phyloP scores from a whole-genome alignment of 2,113 vertebrate species.

The Illadopsis cleaveri region DNA sequence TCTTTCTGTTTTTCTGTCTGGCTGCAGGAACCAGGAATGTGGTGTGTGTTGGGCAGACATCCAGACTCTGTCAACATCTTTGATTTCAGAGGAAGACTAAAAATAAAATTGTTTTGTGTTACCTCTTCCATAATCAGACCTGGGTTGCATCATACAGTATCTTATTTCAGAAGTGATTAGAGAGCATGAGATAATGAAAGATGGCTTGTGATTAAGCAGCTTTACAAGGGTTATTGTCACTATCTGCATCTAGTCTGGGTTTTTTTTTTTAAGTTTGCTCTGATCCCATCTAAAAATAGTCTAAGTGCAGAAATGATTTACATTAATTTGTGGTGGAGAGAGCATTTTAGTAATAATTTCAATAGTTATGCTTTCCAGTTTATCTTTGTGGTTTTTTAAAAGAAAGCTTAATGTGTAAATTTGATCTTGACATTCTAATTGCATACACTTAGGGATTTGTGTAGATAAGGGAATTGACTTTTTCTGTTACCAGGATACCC shows the following conservation, averaged over 20 bases:
- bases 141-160: background rate
- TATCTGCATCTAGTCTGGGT: background rate
- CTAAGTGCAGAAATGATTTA: background rate
- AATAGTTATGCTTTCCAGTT: background rate
- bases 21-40: background rate
- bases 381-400: background rate
- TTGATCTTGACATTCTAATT: background rate
- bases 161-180: conserved; percentile 6
- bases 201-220: background rate
- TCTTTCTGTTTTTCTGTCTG: background rate
- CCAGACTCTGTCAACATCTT: conserved; percentile 4
- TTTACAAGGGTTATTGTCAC: background rate
- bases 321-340: background rate
- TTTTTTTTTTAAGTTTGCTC: background rate
- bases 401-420: background rate
- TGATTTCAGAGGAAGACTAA: conserved; percentile 19
- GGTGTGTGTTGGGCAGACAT: background rate
- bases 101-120: conserved; percentile 54
- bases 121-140: background rate
- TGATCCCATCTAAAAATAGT: conserved; percentile 13
- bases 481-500: background rate
- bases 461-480: background rate
- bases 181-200: conserved; percentile 4
- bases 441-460: background rate
- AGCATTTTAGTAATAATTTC: background rate